Evolutionary conservation across 2,888 invertebrate genomes (phyloP).

Genomic region (Operophtera brumata): DNA sequence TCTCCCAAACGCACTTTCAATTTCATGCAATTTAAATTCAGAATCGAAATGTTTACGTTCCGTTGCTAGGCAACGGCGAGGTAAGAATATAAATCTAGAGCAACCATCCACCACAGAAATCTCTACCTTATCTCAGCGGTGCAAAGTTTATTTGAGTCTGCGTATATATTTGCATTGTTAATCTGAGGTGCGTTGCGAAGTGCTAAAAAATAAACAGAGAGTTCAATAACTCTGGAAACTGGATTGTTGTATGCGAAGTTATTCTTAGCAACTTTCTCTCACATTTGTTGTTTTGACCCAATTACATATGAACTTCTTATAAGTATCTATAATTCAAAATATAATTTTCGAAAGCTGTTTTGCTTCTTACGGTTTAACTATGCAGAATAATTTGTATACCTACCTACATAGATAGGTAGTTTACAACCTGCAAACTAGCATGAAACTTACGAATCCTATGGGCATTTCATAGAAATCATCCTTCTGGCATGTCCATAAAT

Average conservation of each 20-base stretch:
- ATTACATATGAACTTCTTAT: too few relatives aligned
- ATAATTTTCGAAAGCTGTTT: neutral
- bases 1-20: neutral
- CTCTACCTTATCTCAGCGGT: neutral
- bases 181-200: neutral
- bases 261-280: constrained; percentile 9
- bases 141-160: constrained; percentile 7
- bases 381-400: too few relatives aligned
- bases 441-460: too few relatives aligned
- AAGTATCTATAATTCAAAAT: neutral
- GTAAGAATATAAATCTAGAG: constrained; percentile 15
- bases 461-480: too few relatives aligned
- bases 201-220: constrained; percentile 25
- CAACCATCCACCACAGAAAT: neutral
- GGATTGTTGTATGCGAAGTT: constrained; percentile 18
- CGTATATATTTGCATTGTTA: constrained; percentile 14
- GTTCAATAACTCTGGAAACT: constrained; percentile 23
- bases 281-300: neutral
- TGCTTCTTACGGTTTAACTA: too few relatives aligned
- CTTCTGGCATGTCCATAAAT: too few relatives aligned
- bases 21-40: constrained; percentile 6
- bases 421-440: too few relatives aligned
- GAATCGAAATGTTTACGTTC: constrained; percentile 15
- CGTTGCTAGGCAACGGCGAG: constrained; percentile 32
- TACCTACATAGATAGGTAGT: too few relatives aligned